phyloP scores from a whole-genome alignment of 2,113 vertebrate species.

The Myodes glareolus region DNA sequence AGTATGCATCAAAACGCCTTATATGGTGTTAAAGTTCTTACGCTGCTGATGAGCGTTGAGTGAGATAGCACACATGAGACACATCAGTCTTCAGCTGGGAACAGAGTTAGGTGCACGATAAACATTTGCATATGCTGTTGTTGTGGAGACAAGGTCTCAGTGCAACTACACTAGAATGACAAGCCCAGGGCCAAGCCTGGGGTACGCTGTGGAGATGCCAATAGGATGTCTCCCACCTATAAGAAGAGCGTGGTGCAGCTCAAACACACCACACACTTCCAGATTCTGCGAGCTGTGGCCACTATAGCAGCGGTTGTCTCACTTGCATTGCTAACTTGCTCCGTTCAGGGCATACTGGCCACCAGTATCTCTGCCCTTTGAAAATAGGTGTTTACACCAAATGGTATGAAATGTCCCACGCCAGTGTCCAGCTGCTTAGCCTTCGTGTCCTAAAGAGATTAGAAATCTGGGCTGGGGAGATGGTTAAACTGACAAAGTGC shows the following conservation, averaged over 20 bases:
- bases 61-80: not conserved
- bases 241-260: too few species aligned
- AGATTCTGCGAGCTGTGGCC: accelerated
- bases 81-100: not conserved
- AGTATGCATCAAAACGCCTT: not conserved
- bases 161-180: not conserved
- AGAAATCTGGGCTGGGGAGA: not conserved
- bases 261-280: not conserved
- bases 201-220: too few species aligned
- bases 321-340: not conserved
- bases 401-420: not conserved
- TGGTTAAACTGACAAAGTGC: not conserved
- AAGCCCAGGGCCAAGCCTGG: not conserved
- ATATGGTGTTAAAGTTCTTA: not conserved
- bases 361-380: not conserved
- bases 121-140: not conserved
- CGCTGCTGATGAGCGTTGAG: too few species aligned
- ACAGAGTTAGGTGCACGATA: not conserved
- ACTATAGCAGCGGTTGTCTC: accelerated
- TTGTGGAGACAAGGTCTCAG: not conserved
- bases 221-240: too few species aligned
- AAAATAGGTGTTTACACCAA: not conserved
- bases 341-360: not conserved
- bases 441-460: not conserved
- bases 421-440: not conserved